Base-by-base conservation (phyloP, 2,888 invertebrate genomes). In the Diaperis boleti region DNA sequence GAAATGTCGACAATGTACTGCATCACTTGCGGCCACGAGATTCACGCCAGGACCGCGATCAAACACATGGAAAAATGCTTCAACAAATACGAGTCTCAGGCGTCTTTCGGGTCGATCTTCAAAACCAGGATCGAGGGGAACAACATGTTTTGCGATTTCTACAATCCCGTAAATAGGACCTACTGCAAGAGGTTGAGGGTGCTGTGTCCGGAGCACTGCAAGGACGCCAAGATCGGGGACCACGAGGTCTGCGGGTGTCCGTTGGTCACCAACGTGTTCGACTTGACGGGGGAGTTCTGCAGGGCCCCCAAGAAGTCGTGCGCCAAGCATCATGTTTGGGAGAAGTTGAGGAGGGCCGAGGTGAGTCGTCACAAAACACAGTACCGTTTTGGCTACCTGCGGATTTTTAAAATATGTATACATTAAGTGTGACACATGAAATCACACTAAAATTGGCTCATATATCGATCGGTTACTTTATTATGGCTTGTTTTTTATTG, bases 31-130 rank as follows among this genome's bases (percentile, higher is more conserved):
- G 98, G 98, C 0, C 95, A 95, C 79, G 97, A 98, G 83, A 92
- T 98, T 63, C 92, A 94, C 79, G 92, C 95, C 0, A 89, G 92
- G 55, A 92, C 94, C 0, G 97, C 96, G 0, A 89, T 97, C 13
- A 94, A 94, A 74, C 98, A 98, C 77, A 96, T 98, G 95, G 98
- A 97, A 83, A 96, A 96, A 79, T 98, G 98, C 80, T 98, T 96
- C 81, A 92, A 95, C 69, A 98, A 98, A 87, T 95, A 96, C 81
- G 98, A 98, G 81, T 95, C 96, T 42, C 96, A 98, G 82, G 94
- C 97, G 1, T 96, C 96, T 0, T 98, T 97, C 81, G 97, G 97
- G 7, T 96, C 96, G 15, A 89, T 95, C 39, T 96, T 95, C 76
- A 93, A 96, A 79, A 97, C 97, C 0, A 86, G 94, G 57, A 96